Evolutionary conservation across 2,888 invertebrate genomes (phyloP).

Genomic region (Allacma fusca): DNA sequence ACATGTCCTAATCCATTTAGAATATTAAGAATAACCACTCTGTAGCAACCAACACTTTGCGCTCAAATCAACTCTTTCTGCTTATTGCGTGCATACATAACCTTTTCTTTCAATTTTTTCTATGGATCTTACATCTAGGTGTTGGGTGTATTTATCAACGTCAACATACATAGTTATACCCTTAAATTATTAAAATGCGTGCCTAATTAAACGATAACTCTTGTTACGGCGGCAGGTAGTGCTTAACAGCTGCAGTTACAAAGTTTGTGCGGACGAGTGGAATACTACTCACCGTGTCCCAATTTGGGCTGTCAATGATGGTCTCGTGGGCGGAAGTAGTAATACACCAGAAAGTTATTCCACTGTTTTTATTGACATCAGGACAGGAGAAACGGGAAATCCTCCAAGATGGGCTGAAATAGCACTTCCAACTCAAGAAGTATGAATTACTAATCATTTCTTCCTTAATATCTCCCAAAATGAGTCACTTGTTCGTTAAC

Average conservation of each 20-base stretch:
- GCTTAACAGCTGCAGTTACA: conserved; percentile 59
- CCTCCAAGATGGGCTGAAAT: conserved; percentile 60
- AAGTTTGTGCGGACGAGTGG: conserved; percentile 62
- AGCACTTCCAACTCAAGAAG: conserved; percentile 56
- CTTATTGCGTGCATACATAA: too few species aligned
- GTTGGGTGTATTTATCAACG: too few species aligned
- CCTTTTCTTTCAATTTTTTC: too few species aligned
- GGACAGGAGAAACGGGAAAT: conserved; percentile 55
- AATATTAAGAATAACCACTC: too few species aligned
- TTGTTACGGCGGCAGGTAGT: conserved; percentile 53
- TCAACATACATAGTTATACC: too few species aligned
- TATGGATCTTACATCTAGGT: too few species aligned
- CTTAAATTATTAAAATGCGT: too few species aligned
- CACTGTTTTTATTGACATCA: conserved; percentile 55
- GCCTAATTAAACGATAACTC: too few species aligned
- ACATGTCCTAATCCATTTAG: too few species aligned
- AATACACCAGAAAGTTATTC: conserved; percentile 45
- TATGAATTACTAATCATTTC: conserved; percentile 29
- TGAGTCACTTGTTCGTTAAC: not conserved
- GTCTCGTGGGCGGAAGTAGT: conserved; percentile 54
- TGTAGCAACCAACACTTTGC: too few species aligned
- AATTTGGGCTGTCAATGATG: conserved; percentile 61
- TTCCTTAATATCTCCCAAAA: not conserved
- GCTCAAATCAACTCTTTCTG: too few species aligned
- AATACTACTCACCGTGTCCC: conserved; percentile 61